phyloP scores from a whole-genome alignment of 2,113 vertebrate species.

The Salvator merianae region DNA sequence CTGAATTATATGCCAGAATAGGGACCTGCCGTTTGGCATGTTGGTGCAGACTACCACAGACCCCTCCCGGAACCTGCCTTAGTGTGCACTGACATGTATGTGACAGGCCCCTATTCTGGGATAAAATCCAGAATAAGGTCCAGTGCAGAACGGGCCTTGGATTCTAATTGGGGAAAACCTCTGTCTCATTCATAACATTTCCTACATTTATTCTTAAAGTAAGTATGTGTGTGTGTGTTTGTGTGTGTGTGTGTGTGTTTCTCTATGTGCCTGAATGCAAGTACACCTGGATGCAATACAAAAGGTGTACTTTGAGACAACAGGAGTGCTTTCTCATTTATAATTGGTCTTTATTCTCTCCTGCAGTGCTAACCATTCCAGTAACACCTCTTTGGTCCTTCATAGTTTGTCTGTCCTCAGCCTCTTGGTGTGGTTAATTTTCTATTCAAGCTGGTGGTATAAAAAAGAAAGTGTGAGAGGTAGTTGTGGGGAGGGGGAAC shows the following conservation, averaged over 20 bases:
- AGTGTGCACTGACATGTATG: no score
- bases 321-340: background rate
- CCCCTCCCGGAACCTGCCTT: no score
- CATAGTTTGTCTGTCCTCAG: conserved; percentile 60
- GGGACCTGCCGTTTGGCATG: no score
- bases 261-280: no score
- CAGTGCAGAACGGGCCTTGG: no score
- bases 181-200: background rate
- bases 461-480: conserved; percentile 23
- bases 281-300: no score
- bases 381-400: conserved; percentile 43
- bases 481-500: conserved; percentile 26
- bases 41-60: no score
- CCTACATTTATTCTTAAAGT: background rate
- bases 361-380: background rate
- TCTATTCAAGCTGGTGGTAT: conserved; percentile 23
- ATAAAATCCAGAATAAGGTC: no score
- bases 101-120: no score
- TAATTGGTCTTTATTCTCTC: background rate
- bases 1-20: no score
- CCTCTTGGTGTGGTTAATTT: conserved; percentile 48
- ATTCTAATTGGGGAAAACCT: background rate
- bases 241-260: no score
- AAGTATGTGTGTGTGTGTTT: background rate
- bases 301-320: background rate